A percentile compares a stretch with the other conserved stretches of the same genome.
phyloP scores from a whole-genome alignment of 2,113 vertebrate genomes.

The Piliocolobus tephrosceles region DNA sequence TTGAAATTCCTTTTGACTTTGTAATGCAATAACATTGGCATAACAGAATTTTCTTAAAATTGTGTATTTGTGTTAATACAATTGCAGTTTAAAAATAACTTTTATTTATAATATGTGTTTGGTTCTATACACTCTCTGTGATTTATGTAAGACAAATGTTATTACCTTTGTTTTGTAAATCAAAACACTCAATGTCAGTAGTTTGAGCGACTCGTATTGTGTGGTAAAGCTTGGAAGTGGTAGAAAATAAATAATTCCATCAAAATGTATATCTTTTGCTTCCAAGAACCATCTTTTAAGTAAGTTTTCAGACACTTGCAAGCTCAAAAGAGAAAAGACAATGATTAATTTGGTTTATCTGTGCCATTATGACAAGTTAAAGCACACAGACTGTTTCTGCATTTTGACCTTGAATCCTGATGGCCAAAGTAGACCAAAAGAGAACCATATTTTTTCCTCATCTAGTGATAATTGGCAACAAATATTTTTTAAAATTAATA shows the following conservation, averaged over 20 bases:
- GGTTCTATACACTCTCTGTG: background rate
- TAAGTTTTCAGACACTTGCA: background rate
- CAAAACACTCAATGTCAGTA: background rate
- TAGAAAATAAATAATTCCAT: background rate
- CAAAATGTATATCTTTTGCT: background rate
- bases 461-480: background rate
- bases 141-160: background rate
- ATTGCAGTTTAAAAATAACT: background rate
- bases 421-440: background rate
- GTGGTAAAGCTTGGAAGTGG: background rate
- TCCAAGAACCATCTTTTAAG: background rate
- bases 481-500: background rate
- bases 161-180: background rate
- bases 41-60: background rate
- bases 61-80: background rate
- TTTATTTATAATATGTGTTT: background rate
- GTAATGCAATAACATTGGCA: background rate
- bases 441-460: background rate
- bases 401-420: background rate
- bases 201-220: background rate
- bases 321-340: background rate
- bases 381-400: background rate
- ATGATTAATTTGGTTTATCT: background rate
- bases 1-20: background rate
- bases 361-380: background rate